phyloP scores from a whole-genome alignment of 2,888 invertebrate species.

The Podotricha telesiphe region DNA sequence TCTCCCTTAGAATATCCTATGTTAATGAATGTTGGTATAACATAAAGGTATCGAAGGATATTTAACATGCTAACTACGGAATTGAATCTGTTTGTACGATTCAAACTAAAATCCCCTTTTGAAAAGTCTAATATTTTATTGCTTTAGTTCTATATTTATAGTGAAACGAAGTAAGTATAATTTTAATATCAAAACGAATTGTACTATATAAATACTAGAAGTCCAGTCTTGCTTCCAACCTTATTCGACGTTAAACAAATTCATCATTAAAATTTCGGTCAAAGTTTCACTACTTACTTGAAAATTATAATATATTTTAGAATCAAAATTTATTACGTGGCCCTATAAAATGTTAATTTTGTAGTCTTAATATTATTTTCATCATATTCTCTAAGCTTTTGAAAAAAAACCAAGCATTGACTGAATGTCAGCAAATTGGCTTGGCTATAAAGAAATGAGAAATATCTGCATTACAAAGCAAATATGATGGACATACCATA shows the following conservation, averaged over 20 bases:
- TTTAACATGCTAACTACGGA: conserved; percentile 45
- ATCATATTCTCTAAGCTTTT: not conserved
- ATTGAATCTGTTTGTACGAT: conserved; percentile 49
- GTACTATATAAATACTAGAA: too few relatives aligned
- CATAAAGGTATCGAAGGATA: conserved; percentile 43
- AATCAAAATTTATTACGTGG: too few relatives aligned
- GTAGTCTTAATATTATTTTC: too few relatives aligned
- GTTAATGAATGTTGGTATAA: conserved; percentile 44
- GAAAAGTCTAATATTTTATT: conserved; percentile 9
- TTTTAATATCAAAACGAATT: too few relatives aligned
- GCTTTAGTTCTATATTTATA: too few relatives aligned
- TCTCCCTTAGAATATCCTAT: conserved; percentile 34
- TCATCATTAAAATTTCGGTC: too few relatives aligned
- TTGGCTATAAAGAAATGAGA: conserved; percentile 2
- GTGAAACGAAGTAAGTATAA: too few relatives aligned
- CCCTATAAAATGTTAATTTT: too few relatives aligned
- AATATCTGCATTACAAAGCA: not conserved
- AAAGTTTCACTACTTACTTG: too few relatives aligned
- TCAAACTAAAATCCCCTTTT: conserved; percentile 42
- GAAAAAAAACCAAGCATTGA: not conserved
- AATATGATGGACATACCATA: conserved; percentile 20
- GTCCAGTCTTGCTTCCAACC: too few relatives aligned
- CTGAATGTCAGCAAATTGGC: not conserved
- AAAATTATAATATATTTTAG: too few relatives aligned
- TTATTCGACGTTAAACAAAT: too few relatives aligned